phyloP scores from a whole-genome alignment of 2,797 vertebrate species.

The Centropyge bicolor region DNA sequence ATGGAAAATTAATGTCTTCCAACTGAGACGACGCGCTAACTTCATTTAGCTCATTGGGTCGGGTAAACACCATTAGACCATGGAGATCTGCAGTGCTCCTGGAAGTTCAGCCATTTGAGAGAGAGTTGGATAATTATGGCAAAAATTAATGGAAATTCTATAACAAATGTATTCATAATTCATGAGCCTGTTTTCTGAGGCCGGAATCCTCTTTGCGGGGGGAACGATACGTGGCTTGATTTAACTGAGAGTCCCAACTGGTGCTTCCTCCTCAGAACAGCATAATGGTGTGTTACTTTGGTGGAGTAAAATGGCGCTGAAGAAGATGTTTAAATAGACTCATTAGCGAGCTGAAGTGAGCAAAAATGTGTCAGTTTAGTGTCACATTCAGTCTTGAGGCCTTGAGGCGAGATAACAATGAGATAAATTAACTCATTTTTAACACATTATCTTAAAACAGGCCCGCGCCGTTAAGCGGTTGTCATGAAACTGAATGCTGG shows the following conservation, averaged over 20 bases:
- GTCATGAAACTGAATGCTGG: neutral
- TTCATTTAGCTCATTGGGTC: constrained; percentile 75
- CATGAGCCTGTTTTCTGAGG: constrained; percentile 45
- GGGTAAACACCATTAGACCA: constrained; percentile 80
- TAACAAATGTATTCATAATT: constrained; percentile 67
- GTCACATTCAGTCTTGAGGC: neutral
- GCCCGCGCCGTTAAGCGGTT: neutral
- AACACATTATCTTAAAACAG: neutral
- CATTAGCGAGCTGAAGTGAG: neutral
- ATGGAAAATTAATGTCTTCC: constrained; percentile 88
- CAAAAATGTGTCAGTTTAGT: neutral
- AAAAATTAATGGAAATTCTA: constrained; percentile 69
- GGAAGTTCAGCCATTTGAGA: constrained; percentile 67
- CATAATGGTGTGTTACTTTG: constrained; percentile 22
- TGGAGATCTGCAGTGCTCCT: constrained; percentile 50
- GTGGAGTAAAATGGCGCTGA: constrained; percentile 1
- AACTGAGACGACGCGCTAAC: constrained; percentile 73
- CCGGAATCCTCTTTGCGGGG: constrained; percentile 41
- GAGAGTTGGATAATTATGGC: constrained; percentile 66
- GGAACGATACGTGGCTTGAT: constrained; percentile 44
- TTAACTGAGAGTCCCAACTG: constrained; percentile 48
- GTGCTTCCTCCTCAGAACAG: constrained; percentile 19
- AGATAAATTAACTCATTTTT: neutral
- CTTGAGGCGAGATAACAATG: neutral
- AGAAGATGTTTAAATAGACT: neutral